Base-by-base conservation (phyloP, 2,797 vertebrate genomes). In the Oryzias sinensis region DNA sequence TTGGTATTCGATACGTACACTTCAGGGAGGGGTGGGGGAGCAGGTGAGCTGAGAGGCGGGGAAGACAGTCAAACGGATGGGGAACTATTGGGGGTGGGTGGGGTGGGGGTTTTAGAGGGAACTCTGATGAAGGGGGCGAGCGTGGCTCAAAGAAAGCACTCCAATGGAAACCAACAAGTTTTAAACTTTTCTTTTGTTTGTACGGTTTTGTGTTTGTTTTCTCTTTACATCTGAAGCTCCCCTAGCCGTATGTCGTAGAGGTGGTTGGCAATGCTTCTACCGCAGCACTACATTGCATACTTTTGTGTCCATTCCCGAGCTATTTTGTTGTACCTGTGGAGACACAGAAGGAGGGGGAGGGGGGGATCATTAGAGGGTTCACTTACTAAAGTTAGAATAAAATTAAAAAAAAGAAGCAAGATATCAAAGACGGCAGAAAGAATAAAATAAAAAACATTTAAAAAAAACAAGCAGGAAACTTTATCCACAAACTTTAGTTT, bases 221-320 rank as follows among this genome's bases (percentile, higher is more conserved):
- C 85, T 90, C 86, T 91, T 97, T 93, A 95, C 92, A 93, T 95
- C 95, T 94, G 94, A 94, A 95, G 93, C 94, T 96, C 94, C 95
- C 93, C 94, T 94, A 95, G 92, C 92, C 93, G 93, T 95, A 84
- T 90, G 93, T 94, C 90, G 92, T 94, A 95, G 95, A 97, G 93
- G 93, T 94, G 85, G 86, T 93, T 95, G 93, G 93, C 94, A 93
- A 92, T 83, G 86, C 89, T 88, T 89, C 73, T 82, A 93, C 93
- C 90, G 93, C 94, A 92, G 93, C 93, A 95, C 95, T 97, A 98
- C 95, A 98, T 98, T 91, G 96, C 96, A 94, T 98, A 97, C 95
- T 98, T 98, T 96, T 98, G 96, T 95, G 96, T 98, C 96, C 96
- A 98, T 97, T 98, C 96, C 92, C 96, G 96, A 94, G 95, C 96